phyloP scores from a whole-genome alignment of 2,113 vertebrate genomes.

The Arenaria interpres region DNA sequence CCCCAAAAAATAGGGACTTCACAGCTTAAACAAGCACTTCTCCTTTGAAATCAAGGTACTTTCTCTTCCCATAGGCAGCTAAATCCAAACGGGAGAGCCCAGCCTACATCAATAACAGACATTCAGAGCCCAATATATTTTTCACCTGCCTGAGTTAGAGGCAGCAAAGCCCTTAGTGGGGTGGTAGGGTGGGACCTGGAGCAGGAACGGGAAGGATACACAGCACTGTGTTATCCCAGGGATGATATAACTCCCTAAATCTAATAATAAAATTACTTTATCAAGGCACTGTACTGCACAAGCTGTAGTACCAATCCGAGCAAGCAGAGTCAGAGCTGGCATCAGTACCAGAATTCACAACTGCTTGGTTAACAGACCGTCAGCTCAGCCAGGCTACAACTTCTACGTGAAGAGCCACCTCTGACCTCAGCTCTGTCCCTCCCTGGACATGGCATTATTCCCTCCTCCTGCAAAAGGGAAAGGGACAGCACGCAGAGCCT shows the following conservation, averaged over 20 bases:
- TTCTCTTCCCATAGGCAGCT: neutral
- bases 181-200: neutral
- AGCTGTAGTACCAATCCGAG: neutral
- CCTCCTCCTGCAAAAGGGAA: neutral
- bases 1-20: neutral
- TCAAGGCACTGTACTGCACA: neutral
- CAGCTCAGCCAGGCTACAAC: neutral
- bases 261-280: neutral
- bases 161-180: neutral
- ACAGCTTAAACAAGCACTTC: slow-evolving; percentile 11
- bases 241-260: neutral
- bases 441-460: neutral
- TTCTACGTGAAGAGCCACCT: neutral
- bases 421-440: neutral
- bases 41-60: slow-evolving; percentile 1
- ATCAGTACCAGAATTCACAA: neutral
- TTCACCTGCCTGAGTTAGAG: neutral
- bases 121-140: neutral
- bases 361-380: neutral
- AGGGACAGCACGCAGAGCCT: neutral
- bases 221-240: neutral
- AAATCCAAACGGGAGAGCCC: neutral
- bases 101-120: neutral
- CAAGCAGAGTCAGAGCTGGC: neutral
- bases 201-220: neutral